Base-by-base conservation (phyloP, 2,113 vertebrate species). In the Silurus glanis region DNA sequence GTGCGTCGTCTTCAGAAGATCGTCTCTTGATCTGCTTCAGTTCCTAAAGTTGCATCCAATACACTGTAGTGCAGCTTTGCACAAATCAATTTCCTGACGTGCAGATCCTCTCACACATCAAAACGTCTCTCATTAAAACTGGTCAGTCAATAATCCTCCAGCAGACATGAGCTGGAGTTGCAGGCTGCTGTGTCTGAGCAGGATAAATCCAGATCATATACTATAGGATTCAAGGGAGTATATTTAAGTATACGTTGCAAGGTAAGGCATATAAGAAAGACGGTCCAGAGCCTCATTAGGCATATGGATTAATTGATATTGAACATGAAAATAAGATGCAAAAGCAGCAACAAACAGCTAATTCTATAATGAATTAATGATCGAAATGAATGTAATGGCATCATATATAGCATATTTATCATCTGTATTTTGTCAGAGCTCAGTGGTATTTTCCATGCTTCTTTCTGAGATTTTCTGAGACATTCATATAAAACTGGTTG, bases 131-230 rank as follows among this genome's bases (percentile, higher is more conserved):
- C 17, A 4, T 58, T 23, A 21, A 25, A 78, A 62, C 72, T 7
- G 76, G 21, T 13, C 84, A 9, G 62, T 55, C 87, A 47, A 47
- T 80, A 76, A 59, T 85, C 66, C 37, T 23, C 37, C 19, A n/a
- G 66, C 53, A 53, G n/a, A 59, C 59, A 72, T 62, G 71, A 78
- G 71, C 51, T 55, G 53, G 69, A 67, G 62, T 86, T 74, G 49
- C 23, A 84, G 69, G 47, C 49, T 56, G 78, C 79, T 62, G 80
- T 53, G 21, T 66, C 71, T 14, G 61, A 79, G 85, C 82, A 83
- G 45, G 53, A 75, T 53, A 13, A 53, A 17, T 17, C n/a, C n/a
- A 56, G 85, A 47, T 88, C 83, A 45, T 5, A 12, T 12, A n/a
- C 53, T 25, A 79, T 49, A 84, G 55, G 25, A 87, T 64, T 21